Base-by-base conservation (phyloP, 30 jellyfish, hydroid and myxozoan species). In the Clytia hemisphaerica region DNA sequence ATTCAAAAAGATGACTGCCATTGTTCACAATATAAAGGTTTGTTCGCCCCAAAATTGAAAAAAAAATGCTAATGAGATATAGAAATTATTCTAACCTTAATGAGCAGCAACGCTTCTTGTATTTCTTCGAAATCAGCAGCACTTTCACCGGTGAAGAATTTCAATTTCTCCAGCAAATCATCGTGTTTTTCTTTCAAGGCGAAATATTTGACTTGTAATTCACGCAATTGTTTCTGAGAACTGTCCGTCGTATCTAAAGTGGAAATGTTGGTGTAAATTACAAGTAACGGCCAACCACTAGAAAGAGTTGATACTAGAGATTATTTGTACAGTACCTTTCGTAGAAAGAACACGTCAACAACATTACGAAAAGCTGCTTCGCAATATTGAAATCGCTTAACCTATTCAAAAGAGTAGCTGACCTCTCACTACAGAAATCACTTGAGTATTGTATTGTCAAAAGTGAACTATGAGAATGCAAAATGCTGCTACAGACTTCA, bases 101-200 rank as follows among this genome's bases (percentile, higher is more conserved):
- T 58, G 6, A 88, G 67, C 73, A 88, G 49, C 29, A 88, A 19
- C 4, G 97, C 97, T 66, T 88, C 94, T 48, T 80, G 93, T 62
- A 88, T 71, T 31, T 88, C 97, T 5, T 78, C 88, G 37, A 75
- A 34, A 71, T 88, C 97, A 18, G 77, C 35, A 34, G 63, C 62
- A 72, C 94, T 88, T 46, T 88, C 97, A 68, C 50, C 60, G 26
- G 85, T 70, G 58, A 88, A 74, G 45, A 88, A 79, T 70, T 73
- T 88, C 86, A 88, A 58, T 46, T 88, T 88, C 30, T 75, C 93
- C 12, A 72, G 62, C 31, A 88, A 48, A 62, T 79, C 88, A 25
- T 88, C 94, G 49, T 67, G 58, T 6, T 71, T 59, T 44, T 88
- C 93, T 63, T 80, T 80, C 46, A 74, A 71, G 2, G 91, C 77